A percentile compares a stretch with the other conserved stretches of the same genome.
Evolutionary conservation across 2,888 invertebrate genomes (phyloP).

Genomic region (Halocaridina rubra): DNA sequence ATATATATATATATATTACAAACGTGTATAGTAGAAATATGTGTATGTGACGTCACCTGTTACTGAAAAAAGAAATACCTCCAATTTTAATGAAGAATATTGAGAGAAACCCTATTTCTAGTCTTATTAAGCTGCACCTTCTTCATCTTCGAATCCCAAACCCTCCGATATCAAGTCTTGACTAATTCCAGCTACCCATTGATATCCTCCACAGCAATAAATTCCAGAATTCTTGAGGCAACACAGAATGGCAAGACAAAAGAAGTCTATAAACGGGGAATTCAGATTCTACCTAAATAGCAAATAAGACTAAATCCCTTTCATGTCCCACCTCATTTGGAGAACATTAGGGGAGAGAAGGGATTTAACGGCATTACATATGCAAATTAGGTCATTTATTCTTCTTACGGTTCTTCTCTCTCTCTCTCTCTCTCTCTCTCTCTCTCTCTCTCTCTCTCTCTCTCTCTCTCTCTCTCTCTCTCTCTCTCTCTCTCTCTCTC

Average conservation of each 20-base stretch:
- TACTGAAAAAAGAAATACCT: too few relatives aligned
- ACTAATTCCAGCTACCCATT: not conserved
- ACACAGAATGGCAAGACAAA: not conserved
- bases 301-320: not conserved
- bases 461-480: not conserved
- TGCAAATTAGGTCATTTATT: slow-evolving; percentile 42
- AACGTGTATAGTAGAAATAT: not conserved
- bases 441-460: not conserved
- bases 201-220: not conserved
- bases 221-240: not conserved
- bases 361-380: slow-evolving; percentile 43
- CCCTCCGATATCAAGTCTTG: not conserved
- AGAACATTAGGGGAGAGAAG: slow-evolving; percentile 33
- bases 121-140: too few relatives aligned
- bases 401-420: slow-evolving; percentile 13
- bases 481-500: not conserved
- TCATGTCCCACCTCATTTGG: slow-evolving; percentile 35
- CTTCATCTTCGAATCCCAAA: too few relatives aligned
- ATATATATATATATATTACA: too few relatives aligned
- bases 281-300: not conserved
- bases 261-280: not conserved
- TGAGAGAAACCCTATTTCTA: too few relatives aligned
- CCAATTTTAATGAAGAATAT: too few relatives aligned
- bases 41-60: not conserved
- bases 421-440: not conserved